A percentile compares a stretch with the other conserved stretches of the same genome.
These are phyloP conservation scores for Callochromis pleurospilus DNA, from an alignment of 2,113 vertebrate genomes.

Conservation along the genomic window DNA sequence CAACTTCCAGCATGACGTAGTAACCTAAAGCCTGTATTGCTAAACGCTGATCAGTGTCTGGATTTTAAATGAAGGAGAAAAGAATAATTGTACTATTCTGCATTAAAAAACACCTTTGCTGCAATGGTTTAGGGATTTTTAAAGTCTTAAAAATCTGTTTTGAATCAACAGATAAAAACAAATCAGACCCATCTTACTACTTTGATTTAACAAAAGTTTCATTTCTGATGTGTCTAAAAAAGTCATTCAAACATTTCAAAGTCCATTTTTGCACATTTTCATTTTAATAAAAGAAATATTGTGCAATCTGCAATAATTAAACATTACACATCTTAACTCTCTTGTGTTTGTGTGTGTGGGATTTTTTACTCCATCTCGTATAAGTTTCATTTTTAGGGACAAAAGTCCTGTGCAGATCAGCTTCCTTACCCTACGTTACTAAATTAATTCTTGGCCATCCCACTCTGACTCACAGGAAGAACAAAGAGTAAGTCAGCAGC, in stretches of 20 bases:
- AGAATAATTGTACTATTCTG: neutral
- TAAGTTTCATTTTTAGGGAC: neutral
- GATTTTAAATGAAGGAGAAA: neutral
- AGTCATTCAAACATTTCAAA: neutral
- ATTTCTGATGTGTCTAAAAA: neutral
- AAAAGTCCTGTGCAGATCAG: neutral
- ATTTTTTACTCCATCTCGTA: neutral
- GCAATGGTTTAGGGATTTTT: neutral
- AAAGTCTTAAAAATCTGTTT: neutral
- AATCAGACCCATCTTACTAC: neutral
- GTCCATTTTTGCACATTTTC: neutral
- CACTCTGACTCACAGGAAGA: constrained; percentile 1
- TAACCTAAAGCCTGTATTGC: neutral
- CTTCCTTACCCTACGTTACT: neutral
- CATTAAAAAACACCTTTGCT: neutral
- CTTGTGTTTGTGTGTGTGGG: neutral
- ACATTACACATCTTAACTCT: neutral
- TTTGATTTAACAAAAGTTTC: neutral
- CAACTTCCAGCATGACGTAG: neutral
- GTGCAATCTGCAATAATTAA: neutral
- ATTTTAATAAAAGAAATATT: neutral
- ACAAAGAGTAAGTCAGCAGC: constrained; percentile 27
- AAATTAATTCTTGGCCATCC: constrained; percentile 26
- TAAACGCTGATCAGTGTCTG: neutral
- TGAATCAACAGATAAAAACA: neutral